Conservation (phyloP, 1,140 invertebrate species). For the Protaetia brevitarsis region DNA sequence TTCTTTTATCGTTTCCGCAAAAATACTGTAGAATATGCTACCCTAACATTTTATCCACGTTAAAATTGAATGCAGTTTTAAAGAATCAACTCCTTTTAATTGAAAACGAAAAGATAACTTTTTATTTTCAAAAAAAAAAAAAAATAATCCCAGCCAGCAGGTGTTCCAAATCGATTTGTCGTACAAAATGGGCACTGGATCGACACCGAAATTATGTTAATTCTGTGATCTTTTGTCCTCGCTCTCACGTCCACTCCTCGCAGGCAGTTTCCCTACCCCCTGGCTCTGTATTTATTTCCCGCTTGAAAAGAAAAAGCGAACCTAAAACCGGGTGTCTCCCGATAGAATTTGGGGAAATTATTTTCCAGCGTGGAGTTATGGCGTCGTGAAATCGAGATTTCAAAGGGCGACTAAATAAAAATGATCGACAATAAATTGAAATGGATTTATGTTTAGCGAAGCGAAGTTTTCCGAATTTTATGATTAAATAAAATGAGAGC, state of each 20-base stretch:
- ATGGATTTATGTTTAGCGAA: neutral
- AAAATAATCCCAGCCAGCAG: neutral
- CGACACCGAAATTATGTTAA: neutral
- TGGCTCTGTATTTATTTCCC: neutral
- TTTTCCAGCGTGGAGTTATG: neutral
- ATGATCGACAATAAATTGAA: neutral
- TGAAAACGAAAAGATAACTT: neutral
- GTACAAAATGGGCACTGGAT: neutral
- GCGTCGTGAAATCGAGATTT: conserved; percentile 3
- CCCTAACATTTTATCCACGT: neutral
- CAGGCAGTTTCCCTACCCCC: too few species aligned
- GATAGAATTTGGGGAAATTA: neutral
- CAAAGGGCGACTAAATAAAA: conserved; percentile 15
- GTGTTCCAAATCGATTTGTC: neutral
- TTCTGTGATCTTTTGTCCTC: neutral
- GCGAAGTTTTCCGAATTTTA: neutral
- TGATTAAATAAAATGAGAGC: neutral
- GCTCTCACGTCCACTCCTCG: neutral
- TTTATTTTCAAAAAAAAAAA: neutral
- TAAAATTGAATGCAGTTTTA: neutral
- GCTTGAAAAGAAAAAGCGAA: neutral
- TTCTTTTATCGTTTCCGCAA: neutral
- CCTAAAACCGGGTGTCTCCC: neutral
- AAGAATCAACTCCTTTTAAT: neutral
- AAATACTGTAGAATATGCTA: too few species aligned